Base-by-base conservation (phyloP, 2,797 vertebrate species). In the Amphiprion clarkii region DNA sequence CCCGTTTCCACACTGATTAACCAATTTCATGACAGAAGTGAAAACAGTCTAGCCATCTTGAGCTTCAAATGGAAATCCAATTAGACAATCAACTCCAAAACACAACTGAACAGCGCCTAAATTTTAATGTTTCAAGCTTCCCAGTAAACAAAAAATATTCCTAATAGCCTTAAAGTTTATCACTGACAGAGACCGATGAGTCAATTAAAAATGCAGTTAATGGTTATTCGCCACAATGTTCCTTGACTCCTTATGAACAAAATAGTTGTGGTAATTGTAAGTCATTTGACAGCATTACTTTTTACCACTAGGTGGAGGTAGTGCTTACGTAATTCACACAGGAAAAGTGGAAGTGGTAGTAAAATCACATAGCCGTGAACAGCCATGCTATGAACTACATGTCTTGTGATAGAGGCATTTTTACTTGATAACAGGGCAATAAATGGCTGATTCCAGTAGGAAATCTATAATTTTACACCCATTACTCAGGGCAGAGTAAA, bases 221-320 rank as follows among this genome's bases (percentile, higher is more conserved):
- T 10, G 19, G 19, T 21, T 21, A 21, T 49, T 49, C 3, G 27
- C 27, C 27, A 27, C 5, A 44, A 5, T 5, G 42, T 3, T 44
- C 14, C 16, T 16, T 9, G 40, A 44, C 40, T 49, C 6, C 6
- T 49, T 48, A 2, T 17, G 6, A 48, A 48, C 14, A 19, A 16
- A 46, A 46, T 46, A 49, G 19, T 9, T 21, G 29, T 1, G 9
- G 14, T 2, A 19, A 25, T 23, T 39, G 5, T 71, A 11, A 5
- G 46, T 19, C 31, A 25, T 33, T 56, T 39, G 17, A 51, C 33
- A 79, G 4, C 64, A 31, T 14, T 29, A 46, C 0, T 19, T 62
- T 78, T 74, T 6, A 51, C 89, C 89, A 89, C 85, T 81, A 89
- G 88, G 65, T 82, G 89, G 89, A 64, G 44, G 19, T 62, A 31